Conservation (phyloP, 2,797 vertebrate genomes). For the Synanceia verrucosa region DNA sequence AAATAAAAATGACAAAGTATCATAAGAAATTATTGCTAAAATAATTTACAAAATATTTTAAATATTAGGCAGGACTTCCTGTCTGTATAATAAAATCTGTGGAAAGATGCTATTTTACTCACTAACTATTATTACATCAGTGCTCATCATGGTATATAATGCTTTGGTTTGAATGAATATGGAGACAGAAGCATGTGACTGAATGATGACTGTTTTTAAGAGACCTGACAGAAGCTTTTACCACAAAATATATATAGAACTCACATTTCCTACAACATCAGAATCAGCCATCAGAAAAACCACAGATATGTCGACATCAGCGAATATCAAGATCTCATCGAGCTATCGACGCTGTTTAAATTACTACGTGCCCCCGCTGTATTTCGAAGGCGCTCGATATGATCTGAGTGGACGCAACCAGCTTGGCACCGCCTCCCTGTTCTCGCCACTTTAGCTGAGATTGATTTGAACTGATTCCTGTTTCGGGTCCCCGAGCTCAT, state of each 20-base stretch:
- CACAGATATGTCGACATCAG: not conserved
- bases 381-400: not conserved
- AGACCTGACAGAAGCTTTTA: not conserved
- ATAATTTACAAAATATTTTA: not conserved
- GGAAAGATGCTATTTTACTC: not conserved
- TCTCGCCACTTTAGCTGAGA: constrained; percentile 34
- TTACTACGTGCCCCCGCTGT: not conserved
- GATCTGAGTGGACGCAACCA: constrained; percentile 22
- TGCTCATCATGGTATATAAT: no score
- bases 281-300: not conserved
- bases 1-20: no score
- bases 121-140: not conserved
- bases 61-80: not conserved
- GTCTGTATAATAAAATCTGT: not conserved
- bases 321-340: not conserved
- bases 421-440: constrained; percentile 8
- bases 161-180: not conserved
- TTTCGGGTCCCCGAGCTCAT: constrained; percentile 39
- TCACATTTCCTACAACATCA: not conserved
- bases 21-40: not conserved
- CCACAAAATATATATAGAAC: not conserved
- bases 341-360: not conserved
- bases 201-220: not conserved
- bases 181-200: not conserved
- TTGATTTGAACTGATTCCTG: constrained; percentile 35